Base-by-base conservation (phyloP, 2,113 vertebrate genomes). In the Sinocyclocheilus grahami region DNA sequence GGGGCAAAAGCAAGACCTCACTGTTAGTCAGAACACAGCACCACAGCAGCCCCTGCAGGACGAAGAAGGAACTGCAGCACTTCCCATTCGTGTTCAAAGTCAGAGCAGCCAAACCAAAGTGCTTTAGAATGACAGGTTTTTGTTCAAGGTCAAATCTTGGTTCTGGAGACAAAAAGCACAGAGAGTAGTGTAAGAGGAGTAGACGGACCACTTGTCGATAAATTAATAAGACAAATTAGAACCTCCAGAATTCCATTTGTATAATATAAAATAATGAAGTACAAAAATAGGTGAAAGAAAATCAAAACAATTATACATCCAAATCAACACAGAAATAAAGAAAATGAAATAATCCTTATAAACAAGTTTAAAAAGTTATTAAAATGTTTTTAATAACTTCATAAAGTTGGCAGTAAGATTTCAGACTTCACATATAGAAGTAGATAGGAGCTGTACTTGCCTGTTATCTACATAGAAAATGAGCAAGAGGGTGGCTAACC, bases 41-140 rank as follows among this genome's bases (percentile, higher is more conserved):
- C 93, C 92, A 95, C 93, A 95, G 94, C 95, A 95, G 91, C 94
- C 94, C 94, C 94, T 95, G 90, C 94, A 95, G 95, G 93, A 89
- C 60, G n/a, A 13, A 78, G 8, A 12, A 78, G 89, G 89, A 94
- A 90, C 60, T 89, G 27, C 87, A 9, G 12, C 0, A 11, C 30
- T 11, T 22, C 3, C 0, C 22, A 27, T 46, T 5, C 33, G 16
- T 11, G 60, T 18, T n/a, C 3, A 63, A 75, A 77, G 14, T 42
- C 16, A 39, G 22, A 27, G 46, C 5, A 51, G 27, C n/a, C 74
- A 53, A 48, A 77, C 53, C n/a, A 53, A 18, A 22, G 22, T 42
- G 20, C 18, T 5, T 51, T 76, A 13, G 3, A 27, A 53, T 14
- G 3, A 77, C 8, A 0, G 20, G 58, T 27, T 80, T 14, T 30